Percentiles rank a stretch among this genome's conserved stretches.
Conservation (phyloP, 2,113 vertebrate species). For the Cyprinodon brontotheroides region DNA sequence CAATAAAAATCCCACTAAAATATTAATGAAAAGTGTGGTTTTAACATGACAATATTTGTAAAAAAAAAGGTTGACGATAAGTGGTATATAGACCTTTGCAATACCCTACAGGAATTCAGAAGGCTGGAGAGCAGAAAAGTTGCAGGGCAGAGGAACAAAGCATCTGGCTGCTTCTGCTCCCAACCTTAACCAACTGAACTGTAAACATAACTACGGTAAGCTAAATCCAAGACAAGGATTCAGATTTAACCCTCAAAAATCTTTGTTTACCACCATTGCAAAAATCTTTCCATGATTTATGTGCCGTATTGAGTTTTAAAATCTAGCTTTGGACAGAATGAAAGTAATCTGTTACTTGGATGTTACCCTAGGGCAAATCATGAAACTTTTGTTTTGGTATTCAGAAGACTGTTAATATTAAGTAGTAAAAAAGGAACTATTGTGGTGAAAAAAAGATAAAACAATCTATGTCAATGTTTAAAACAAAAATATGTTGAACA, state of each 20-base stretch:
- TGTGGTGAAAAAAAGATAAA: not conserved
- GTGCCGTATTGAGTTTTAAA: not conserved
- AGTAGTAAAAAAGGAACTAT: not conserved
- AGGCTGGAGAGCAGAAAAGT: not conserved
- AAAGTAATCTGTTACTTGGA: not conserved
- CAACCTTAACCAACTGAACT: not conserved
- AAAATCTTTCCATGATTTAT: too few relatives aligned
- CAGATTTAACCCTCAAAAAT: not conserved
- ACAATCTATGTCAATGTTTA: not conserved
- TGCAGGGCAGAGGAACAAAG: not conserved
- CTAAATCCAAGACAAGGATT: not conserved
- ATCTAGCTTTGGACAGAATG: not conserved
- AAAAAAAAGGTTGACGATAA: not conserved
- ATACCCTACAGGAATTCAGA: not conserved
- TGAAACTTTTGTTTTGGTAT: not conserved
- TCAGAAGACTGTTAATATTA: not conserved
- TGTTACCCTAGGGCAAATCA: not conserved
- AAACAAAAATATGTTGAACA: not conserved
- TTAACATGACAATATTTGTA: not conserved
- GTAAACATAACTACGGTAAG: too few relatives aligned
- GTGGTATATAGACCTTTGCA: not conserved
- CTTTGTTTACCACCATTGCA: not conserved
- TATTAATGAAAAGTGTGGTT: not conserved
- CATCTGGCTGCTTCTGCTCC: too few relatives aligned
- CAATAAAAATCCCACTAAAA: not conserved